Evolutionary conservation across 1,140 invertebrate genomes (phyloP).

Genomic region (Nasonia giraulti): DNA sequence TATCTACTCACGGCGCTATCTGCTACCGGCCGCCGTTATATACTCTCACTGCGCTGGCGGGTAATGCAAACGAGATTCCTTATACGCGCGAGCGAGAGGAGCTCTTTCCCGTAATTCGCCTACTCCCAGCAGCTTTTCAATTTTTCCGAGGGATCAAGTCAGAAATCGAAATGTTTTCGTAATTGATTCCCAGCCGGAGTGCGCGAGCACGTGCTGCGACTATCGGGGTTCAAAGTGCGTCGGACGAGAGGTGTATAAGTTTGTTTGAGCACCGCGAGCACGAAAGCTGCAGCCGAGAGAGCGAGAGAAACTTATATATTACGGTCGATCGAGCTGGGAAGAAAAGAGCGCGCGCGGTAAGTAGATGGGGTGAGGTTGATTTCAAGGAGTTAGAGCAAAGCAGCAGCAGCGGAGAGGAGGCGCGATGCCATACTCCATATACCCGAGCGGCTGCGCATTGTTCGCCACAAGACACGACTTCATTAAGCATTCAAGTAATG

Average conservation of each 20-base stretch:
- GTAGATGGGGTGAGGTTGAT: slow-evolving; percentile 46
- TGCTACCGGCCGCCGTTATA: neutral
- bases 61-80: slow-evolving; percentile 39
- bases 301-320: too few relatives aligned
- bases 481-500: slow-evolving; percentile 72
- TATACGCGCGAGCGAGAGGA: neutral
- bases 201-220: too few relatives aligned
- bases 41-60: neutral
- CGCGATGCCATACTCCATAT: neutral
- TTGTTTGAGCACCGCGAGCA: neutral
- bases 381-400: slow-evolving; percentile 56
- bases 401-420: slow-evolving; percentile 39
- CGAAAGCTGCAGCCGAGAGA: too few relatives aligned
- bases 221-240: too few relatives aligned
- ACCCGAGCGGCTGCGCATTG: slow-evolving; percentile 57
- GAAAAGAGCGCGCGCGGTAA: slow-evolving; percentile 30
- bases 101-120: neutral
- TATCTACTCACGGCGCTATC: neutral
- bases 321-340: slow-evolving; percentile 43
- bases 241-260: neutral
- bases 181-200: neutral
- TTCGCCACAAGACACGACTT: slow-evolving; percentile 71
- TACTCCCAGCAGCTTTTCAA: neutral
- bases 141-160: slow-evolving; percentile 16
- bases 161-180: neutral